phyloP scores from a whole-genome alignment of 2,797 vertebrate genomes.

The Zenarchopterus dispar region DNA sequence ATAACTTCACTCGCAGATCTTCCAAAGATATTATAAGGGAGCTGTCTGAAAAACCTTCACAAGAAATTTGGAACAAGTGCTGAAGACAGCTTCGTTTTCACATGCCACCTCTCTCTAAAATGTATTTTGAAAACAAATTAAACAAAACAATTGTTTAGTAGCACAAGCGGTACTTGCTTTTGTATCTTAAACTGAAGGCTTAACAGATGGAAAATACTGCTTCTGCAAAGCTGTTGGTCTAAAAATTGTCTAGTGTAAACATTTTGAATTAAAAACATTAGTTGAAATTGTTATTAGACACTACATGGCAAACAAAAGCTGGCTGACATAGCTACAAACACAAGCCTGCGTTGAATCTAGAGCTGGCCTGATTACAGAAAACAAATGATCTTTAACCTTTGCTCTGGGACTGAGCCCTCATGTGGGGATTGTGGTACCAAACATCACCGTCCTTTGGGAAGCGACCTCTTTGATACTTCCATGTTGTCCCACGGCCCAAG shows the following conservation, averaged over 20 bases:
- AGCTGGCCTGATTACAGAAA: not conserved
- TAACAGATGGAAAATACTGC: too few relatives aligned
- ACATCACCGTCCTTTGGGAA: constrained; percentile 57
- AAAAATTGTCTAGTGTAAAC: not conserved
- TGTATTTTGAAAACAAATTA: too few relatives aligned
- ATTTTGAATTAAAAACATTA: not conserved
- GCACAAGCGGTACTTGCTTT: too few relatives aligned
- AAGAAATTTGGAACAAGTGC: too few relatives aligned
- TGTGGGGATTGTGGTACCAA: constrained; percentile 52
- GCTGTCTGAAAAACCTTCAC: too few relatives aligned
- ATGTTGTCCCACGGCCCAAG: constrained; percentile 62
- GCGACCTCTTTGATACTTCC: constrained; percentile 48
- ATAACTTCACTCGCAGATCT: too few relatives aligned
- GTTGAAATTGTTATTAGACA: not conserved
- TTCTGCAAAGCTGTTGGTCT: too few relatives aligned
- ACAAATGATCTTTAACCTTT: constrained; percentile 44
- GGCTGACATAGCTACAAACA: not conserved
- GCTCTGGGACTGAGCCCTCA: constrained; percentile 32
- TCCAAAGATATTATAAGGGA: too few relatives aligned
- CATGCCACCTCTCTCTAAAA: too few relatives aligned
- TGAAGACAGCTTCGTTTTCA: too few relatives aligned
- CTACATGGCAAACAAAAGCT: not conserved
- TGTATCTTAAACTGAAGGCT: too few relatives aligned
- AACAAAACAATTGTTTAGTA: too few relatives aligned
- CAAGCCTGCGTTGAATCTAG: not conserved